A percentile compares a stretch with the other conserved stretches of the same genome.
These are phyloP conservation scores for Erythrolamprus reginae DNA, from an alignment of 2,113 vertebrate genomes.

Conservation along the genomic window DNA sequence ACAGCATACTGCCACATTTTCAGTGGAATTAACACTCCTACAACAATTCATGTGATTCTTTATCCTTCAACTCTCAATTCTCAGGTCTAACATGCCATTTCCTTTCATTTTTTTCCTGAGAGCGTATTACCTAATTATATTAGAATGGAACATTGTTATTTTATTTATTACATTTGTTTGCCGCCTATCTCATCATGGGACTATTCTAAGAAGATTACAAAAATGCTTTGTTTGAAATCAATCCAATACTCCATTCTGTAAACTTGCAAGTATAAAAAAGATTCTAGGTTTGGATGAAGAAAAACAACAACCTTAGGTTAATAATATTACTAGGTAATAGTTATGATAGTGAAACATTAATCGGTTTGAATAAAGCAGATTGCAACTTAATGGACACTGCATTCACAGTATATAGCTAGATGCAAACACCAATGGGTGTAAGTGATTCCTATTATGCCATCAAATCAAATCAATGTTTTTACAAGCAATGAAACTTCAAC, in stretches of 20 bases:
- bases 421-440: not conserved
- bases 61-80: not conserved
- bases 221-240: not conserved
- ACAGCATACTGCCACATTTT: constrained; percentile 8
- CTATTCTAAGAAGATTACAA: not conserved
- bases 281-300: not conserved
- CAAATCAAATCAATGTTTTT: not conserved
- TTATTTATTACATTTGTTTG: not conserved
- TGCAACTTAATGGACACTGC: not conserved
- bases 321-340: not conserved
- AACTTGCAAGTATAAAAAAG: not conserved
- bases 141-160: not conserved
- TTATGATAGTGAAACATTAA: not conserved
- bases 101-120: constrained; percentile 3
- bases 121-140: not conserved
- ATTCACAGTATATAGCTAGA: not conserved
- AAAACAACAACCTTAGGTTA: not conserved
- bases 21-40: not conserved
- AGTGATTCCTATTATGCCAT: not conserved
- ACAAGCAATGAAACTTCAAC: not conserved
- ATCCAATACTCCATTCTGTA: not conserved
- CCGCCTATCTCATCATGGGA: not conserved
- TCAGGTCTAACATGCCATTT: constrained; percentile 10
- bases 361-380: not conserved
- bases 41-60: constrained; percentile 23